A percentile compares a stretch with the other conserved stretches of the same genome.
phyloP scores from a whole-genome alignment of 2,797 vertebrate genomes.

The Sebastes baramenuke region DNA sequence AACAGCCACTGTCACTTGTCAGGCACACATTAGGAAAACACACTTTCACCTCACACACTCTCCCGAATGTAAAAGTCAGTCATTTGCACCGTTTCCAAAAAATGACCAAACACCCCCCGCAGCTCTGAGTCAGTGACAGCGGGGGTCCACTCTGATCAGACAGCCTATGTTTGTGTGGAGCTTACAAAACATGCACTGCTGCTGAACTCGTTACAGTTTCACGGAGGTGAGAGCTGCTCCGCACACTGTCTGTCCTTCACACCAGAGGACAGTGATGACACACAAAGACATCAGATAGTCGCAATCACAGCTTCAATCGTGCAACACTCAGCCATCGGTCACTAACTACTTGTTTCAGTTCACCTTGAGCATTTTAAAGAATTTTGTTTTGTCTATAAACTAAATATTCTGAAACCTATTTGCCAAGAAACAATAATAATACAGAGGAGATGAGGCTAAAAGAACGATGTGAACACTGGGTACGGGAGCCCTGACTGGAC shows the following conservation, averaged over 20 bases:
- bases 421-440: no score
- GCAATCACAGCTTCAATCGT: neutral
- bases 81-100: neutral
- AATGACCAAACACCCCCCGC: neutral
- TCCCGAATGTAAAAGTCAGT: constrained; percentile 1
- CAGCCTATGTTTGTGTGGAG: neutral
- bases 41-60: neutral
- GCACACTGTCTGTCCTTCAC: constrained; percentile 12
- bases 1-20: neutral
- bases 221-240: neutral
- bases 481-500: neutral
- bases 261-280: neutral
- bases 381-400: neutral
- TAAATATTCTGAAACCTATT: neutral
- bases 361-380: neutral
- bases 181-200: neutral
- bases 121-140: neutral
- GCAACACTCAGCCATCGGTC: neutral
- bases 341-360: neutral
- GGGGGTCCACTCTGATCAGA: neutral
- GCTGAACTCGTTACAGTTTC: neutral
- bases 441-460: neutral
- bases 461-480: neutral
- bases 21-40: neutral
- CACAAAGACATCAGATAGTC: neutral